Conservation (phyloP, 1,140 invertebrate species). For the Ceratina australensis region DNA sequence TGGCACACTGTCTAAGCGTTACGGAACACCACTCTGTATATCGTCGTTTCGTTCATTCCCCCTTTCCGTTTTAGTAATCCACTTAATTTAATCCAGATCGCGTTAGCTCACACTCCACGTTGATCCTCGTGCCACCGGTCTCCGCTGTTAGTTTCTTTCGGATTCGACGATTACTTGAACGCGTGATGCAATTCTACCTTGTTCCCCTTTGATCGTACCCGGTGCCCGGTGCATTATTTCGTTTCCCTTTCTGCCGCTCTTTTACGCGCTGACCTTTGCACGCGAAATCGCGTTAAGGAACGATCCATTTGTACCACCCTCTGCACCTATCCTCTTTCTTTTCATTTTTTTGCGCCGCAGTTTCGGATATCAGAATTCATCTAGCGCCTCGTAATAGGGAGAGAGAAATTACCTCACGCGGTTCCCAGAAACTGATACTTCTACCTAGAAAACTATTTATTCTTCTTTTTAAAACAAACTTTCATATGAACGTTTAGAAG, state of each 20-base stretch:
- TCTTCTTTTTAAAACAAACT: not conserved
- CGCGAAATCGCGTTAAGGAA: constrained; percentile 33
- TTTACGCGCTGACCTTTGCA: constrained; percentile 11
- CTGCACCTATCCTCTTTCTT: not conserved
- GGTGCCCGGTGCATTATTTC: constrained; percentile 16
- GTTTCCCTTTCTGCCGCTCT: not conserved
- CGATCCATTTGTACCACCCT: constrained; percentile 13
- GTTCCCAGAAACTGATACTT: not conserved
- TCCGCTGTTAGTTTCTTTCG: constrained; percentile 22
- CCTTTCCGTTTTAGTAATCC: constrained; percentile 41
- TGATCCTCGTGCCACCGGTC: not conserved
- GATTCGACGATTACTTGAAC: constrained; percentile 6
- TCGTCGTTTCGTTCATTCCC: constrained; percentile 11
- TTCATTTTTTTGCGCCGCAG: not conserved
- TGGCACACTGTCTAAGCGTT: too few relatives aligned
- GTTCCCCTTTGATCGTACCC: not conserved
- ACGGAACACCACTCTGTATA: constrained; percentile 53
- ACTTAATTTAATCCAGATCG: constrained; percentile 44
- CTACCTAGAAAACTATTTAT: not conserved
- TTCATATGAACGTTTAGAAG: not conserved
- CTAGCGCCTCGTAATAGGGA: not conserved
- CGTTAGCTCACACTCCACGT: not conserved
- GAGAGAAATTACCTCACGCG: not conserved
- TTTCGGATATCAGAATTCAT: not conserved
- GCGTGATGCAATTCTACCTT: not conserved